Conservation (phyloP, 2,888 invertebrate genomes). For the Latrodectus hesperus region DNA sequence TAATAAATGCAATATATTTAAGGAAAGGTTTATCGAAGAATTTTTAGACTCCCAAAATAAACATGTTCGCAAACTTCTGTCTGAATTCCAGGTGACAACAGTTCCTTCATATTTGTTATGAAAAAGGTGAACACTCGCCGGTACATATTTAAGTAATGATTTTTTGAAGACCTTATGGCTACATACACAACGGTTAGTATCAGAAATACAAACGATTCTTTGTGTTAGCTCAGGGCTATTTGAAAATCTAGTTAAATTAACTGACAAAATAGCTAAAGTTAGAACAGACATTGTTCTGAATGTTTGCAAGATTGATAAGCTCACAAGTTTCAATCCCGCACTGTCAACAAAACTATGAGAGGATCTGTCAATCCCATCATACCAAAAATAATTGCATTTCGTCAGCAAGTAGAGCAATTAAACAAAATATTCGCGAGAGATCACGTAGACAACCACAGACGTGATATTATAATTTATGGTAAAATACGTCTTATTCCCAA, state of each 20-base stretch:
- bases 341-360: background rate
- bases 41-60: background rate
- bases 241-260: background rate
- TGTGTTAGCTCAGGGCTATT: background rate
- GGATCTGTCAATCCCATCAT: background rate
- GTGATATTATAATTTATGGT: no score
- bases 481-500: no score
- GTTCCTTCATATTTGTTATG: background rate
- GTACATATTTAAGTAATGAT: background rate
- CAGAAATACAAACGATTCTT: background rate
- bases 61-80: background rate
- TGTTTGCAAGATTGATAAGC: background rate
- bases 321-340: background rate
- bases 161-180: background rate
- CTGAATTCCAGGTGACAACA: constrained; percentile 11
- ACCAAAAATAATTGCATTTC: no score
- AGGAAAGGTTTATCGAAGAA: background rate
- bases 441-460: no score
- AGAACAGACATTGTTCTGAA: background rate
- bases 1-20: background rate
- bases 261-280: constrained; percentile 1
- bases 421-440: background rate
- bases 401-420: no score
- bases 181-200: background rate
- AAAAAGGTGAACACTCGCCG: background rate